A percentile compares a stretch with the other conserved stretches of the same genome.
Conservation (phyloP, 1,140 invertebrate species). For the Tetragnatha versicolor region DNA sequence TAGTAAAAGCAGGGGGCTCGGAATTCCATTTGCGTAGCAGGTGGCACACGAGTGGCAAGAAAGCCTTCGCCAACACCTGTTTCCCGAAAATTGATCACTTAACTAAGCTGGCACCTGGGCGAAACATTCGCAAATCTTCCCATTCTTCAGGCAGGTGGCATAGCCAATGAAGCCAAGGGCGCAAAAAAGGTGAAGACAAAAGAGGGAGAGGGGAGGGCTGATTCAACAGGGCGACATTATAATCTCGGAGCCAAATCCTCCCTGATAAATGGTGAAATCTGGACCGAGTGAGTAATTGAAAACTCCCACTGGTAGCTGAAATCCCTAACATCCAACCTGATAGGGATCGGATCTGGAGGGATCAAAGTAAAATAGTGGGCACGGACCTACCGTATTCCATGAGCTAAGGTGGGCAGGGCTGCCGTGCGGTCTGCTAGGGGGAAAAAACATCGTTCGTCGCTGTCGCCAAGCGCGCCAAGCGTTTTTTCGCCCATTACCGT, state of each 20-base stretch:
- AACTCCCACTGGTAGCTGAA: slow-evolving; percentile 54
- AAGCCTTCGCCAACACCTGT: slow-evolving; percentile 46
- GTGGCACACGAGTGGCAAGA: slow-evolving; percentile 16
- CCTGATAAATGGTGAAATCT: slow-evolving; percentile 56
- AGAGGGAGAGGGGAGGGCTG: slow-evolving; percentile 22
- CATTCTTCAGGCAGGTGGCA: slow-evolving; percentile 46
- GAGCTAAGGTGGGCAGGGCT: slow-evolving; percentile 41
- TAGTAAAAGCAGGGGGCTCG: too few relatives aligned
- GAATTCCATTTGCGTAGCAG: slow-evolving; percentile 34
- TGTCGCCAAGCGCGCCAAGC: slow-evolving; percentile 41
- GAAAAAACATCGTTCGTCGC: not conserved
- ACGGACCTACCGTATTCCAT: slow-evolving; percentile 32
- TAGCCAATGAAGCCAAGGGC: not conserved
- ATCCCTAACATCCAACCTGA: slow-evolving; percentile 55
- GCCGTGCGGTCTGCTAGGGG: not conserved
- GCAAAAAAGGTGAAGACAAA: slow-evolving; percentile 1
- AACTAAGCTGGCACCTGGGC: slow-evolving; percentile 48
- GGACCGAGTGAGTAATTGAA: slow-evolving; percentile 53
- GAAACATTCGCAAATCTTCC: slow-evolving; percentile 45
- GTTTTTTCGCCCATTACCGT: not conserved
- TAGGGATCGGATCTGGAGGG: slow-evolving; percentile 53
- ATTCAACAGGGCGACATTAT: slow-evolving; percentile 56
- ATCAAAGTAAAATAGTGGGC: slow-evolving; percentile 55
- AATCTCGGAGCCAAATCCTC: slow-evolving; percentile 51
- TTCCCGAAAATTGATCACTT: slow-evolving; percentile 51